phyloP scores from a whole-genome alignment of 2,113 vertebrate genomes.

The Aleadryas rufinucha region DNA sequence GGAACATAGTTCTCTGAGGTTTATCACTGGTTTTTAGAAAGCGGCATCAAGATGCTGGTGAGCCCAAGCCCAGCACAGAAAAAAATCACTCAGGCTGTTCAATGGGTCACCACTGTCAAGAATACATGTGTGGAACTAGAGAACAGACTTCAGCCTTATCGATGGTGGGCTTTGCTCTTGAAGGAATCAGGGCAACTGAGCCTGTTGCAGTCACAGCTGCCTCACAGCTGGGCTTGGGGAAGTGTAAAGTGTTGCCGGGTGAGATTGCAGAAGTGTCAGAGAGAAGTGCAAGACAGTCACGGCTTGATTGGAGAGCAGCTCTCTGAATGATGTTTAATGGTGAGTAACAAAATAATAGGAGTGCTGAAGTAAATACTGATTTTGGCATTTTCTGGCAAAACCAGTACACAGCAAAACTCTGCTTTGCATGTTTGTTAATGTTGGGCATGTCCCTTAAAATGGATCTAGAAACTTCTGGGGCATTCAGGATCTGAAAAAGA shows the following conservation, averaged over 20 bases:
- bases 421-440: neutral
- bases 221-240: neutral
- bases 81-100: neutral
- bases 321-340: neutral
- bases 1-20: neutral
- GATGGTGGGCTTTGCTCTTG: neutral
- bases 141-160: neutral
- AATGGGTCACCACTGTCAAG: neutral
- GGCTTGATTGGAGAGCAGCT: neutral
- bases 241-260: neutral
- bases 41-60: neutral
- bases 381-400: neutral
- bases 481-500: neutral
- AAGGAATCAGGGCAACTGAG: neutral
- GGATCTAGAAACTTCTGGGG: neutral
- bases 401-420: neutral
- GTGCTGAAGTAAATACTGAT: neutral
- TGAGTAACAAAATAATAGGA: neutral
- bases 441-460: neutral
- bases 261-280: neutral
- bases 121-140: fast-evolving
- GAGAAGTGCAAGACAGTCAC: neutral
- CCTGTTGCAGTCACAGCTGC: neutral
- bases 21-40: neutral
- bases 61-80: neutral